Evolutionary conservation across 2,797 vertebrate species (phyloP).

Genomic region (Molossus alvarezi): DNA sequence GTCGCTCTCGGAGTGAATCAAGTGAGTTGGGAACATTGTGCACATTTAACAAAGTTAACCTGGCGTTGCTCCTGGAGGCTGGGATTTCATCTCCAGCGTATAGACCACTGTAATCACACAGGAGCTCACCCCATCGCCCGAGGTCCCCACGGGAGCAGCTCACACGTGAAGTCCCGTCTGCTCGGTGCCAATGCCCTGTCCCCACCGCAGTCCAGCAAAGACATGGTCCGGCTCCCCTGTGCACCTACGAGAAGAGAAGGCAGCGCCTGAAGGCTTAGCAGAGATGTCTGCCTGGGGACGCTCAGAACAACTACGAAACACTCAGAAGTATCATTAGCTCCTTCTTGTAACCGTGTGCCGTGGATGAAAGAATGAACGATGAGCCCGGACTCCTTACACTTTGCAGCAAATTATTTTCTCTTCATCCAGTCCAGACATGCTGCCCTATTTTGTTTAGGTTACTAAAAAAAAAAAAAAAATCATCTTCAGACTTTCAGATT

Average conservation of each 20-base stretch:
- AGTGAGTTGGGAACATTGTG: not conserved
- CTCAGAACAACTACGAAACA: not conserved
- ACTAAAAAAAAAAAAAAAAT: not conserved
- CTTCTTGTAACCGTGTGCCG: not conserved
- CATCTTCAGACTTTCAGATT: not conserved
- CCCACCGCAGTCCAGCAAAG: rapidly evolving
- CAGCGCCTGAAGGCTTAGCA: not conserved
- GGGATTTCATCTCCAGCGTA: not conserved
- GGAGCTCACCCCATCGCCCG: rapidly evolving
- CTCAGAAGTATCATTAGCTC: not conserved
- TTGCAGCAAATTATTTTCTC: not conserved
- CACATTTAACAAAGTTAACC: not conserved
- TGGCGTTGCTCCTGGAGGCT: not conserved
- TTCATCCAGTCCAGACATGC: not conserved
- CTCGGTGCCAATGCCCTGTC: rapidly evolving
- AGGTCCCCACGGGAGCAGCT: too few relatives aligned
- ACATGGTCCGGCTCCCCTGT: rapidly evolving
- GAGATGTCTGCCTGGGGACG: not conserved
- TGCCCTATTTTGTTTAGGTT: not conserved
- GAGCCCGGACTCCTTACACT: rapidly evolving
- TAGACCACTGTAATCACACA: not conserved
- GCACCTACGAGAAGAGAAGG: rapidly evolving
- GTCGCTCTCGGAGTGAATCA: not conserved
- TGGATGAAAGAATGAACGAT: not conserved
- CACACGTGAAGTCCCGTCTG: not conserved